These are phyloP conservation scores for Neoniphon sammara DNA, from an alignment of 2,797 vertebrate species.

Conservation along the genomic window DNA sequence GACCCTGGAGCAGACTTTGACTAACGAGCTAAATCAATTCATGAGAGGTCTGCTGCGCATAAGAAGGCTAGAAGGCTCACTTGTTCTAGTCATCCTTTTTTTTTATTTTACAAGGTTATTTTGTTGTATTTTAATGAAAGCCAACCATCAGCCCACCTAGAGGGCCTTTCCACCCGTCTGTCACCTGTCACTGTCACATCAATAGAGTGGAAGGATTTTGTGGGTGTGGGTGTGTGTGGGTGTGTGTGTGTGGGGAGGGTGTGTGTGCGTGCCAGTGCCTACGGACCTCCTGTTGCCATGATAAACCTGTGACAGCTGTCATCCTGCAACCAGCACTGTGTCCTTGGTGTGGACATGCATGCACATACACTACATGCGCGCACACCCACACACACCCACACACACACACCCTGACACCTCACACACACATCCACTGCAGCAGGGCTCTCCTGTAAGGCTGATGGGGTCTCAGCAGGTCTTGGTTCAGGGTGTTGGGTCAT, in stretches of 20 bases:
- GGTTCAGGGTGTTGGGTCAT: constrained; percentile 59
- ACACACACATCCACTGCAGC: neutral
- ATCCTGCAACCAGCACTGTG: constrained; percentile 58
- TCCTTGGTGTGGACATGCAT: constrained; percentile 29
- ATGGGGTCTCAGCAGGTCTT: constrained; percentile 63
- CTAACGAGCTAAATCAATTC: neutral
- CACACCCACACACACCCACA: neutral
- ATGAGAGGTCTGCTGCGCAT: constrained; percentile 11
- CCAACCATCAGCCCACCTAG: constrained; percentile 44
- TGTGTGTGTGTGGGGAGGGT: constrained; percentile 3
- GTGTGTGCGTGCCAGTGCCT: constrained; percentile 38
- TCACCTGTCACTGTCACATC: constrained; percentile 64
- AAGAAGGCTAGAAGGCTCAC: neutral
- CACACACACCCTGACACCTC: constrained; percentile 6
- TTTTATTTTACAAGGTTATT: constrained; percentile 32
- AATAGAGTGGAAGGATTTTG: constrained; percentile 44
- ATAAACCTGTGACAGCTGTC: constrained; percentile 76
- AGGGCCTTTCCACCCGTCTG: constrained; percentile 58
- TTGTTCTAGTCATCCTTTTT: constrained; percentile 3
- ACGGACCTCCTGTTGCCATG: constrained; percentile 61
- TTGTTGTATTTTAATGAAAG: constrained; percentile 43
- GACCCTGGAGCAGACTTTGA: too few relatives aligned
- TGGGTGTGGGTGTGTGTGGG: constrained; percentile 1
- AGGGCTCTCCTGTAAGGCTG: constrained; percentile 53
- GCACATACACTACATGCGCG: constrained; percentile 6